Conservation (phyloP, 2,888 invertebrate genomes). For the Sesia apiformis region DNA sequence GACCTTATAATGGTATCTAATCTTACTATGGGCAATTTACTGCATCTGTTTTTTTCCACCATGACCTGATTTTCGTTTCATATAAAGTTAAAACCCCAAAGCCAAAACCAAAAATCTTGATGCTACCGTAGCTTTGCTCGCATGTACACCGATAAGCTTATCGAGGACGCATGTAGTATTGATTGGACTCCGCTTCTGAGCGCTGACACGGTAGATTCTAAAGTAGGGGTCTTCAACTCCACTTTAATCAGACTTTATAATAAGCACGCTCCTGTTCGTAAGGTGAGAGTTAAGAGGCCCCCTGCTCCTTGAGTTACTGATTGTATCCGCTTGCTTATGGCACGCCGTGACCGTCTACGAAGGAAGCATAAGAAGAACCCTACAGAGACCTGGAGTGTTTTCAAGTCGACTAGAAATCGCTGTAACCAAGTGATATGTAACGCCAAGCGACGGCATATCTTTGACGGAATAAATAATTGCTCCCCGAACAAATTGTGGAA, state of each 20-base stretch:
- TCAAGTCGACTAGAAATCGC: not conserved
- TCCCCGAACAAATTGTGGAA: not conserved
- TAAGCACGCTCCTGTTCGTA: not conserved
- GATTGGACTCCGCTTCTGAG: not conserved
- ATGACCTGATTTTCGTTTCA: not conserved
- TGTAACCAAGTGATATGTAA: not conserved
- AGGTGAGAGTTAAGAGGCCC: not conserved
- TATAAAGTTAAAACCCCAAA: not conserved
- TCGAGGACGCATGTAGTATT: not conserved
- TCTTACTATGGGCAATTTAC: not conserved
- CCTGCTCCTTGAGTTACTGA: not conserved
- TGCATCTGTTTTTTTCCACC: not conserved
- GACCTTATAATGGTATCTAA: not conserved
- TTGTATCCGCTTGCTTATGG: not conserved
- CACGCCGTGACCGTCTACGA: not conserved
- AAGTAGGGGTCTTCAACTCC: not conserved
- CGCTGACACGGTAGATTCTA: not conserved
- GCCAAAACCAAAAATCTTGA: not conserved
- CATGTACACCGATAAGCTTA: not conserved
- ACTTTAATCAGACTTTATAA: not conserved
- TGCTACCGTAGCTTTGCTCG: not conserved
- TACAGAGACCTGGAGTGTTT: not conserved
- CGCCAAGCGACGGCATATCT: not conserved
- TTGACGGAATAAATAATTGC: not conserved
- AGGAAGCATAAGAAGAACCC: not conserved